Base-by-base conservation (phyloP, 2,797 vertebrate genomes). In the Halcyon leucocephala region DNA sequence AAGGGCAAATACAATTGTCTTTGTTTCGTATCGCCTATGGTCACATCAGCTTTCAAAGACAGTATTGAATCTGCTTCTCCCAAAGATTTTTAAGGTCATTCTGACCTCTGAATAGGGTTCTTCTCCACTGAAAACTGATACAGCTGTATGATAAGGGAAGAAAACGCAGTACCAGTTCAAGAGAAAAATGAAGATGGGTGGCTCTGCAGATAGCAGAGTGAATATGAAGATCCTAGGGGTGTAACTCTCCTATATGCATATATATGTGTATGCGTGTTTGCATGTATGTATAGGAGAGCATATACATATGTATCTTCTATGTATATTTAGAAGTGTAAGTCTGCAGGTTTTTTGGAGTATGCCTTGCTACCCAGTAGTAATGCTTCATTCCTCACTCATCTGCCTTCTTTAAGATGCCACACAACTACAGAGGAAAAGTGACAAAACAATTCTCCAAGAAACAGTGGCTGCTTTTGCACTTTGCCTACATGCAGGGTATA, bases 21-120 rank as follows among this genome's bases (percentile, higher is more conserved):
- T 84, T 86, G 41, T 44, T 77, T 41, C 49, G 19, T 37, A n/a
- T 39, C 73, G 22, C 12, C 20, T 72, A 26, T 69, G 31, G 49
- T 87, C 49, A 85, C 60, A 77, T 71, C 33, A 7, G 86, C 46
- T 82, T 91, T 91, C 70, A 85, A 89, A 79, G 12, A 4, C 29
- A 54, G 5, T 57, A 21, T 39, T 52, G 44, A 41, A 13, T 82
- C 20, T 83, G 9, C 33, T 65, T 41, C 24, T 91, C 31, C 20
- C 35, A 82, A 82, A 84, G 28, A 76, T 57, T 76, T 79, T 69
- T 86, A 77, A 72, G 62, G 33, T 72, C 55, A 72, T 19, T 24
- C 26, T 93, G 70, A 85, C 44, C 35, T 48, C 74, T 82, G 37
- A 69, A 82, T 79, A 76, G 67, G 14, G 16, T 84, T 82, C 2